Conservation (phyloP, 2,113 vertebrate genomes). For the human (Homo sapiens) region DNA sequence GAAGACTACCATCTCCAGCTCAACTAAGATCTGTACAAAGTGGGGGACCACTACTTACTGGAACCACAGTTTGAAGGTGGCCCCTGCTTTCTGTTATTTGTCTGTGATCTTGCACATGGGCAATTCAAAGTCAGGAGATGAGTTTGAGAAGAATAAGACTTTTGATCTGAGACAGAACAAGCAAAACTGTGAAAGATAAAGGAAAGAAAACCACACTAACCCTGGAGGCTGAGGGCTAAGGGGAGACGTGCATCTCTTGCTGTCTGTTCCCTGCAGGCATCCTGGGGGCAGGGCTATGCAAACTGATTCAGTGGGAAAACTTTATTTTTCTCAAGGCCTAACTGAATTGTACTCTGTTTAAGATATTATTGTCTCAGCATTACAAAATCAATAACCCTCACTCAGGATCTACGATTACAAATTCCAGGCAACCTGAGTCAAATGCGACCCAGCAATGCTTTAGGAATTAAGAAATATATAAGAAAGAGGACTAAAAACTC, state of each 20-base stretch:
- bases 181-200: not conserved
- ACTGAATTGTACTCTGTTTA: constrained; percentile 55
- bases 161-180: not conserved
- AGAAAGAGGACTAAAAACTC: not conserved
- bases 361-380: constrained; percentile 59
- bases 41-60: not conserved
- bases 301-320: not conserved
- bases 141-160: not conserved
- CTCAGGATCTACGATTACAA: constrained; percentile 40
- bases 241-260: accelerated
- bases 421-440: constrained; percentile 42
- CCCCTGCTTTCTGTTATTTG: not conserved
- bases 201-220: not conserved
- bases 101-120: not conserved
- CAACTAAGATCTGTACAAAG: not conserved
- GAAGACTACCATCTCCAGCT: not conserved
- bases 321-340: constrained; percentile 60
- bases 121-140: not conserved
- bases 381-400: constrained; percentile 69
- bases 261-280: not conserved
- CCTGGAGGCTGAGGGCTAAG: not conserved
- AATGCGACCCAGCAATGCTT: not conserved
- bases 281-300: not conserved
- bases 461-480: constrained; percentile 27
- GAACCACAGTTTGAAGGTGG: not conserved